Base-by-base conservation (phyloP, 2,888 invertebrate species). In the Nomada flava region DNA sequence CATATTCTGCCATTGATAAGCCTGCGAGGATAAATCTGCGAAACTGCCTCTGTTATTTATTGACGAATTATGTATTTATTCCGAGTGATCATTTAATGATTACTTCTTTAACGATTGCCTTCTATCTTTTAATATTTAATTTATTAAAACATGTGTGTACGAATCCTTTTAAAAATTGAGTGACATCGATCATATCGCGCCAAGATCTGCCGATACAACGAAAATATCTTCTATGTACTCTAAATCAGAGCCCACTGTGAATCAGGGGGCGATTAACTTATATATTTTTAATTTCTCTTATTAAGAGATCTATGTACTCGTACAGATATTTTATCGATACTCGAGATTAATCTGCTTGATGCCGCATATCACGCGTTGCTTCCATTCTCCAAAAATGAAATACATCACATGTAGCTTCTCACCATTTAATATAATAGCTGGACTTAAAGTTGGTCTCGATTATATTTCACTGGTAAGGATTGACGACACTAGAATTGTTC, bases 391-490 rank as follows among this genome's bases (percentile, higher is more conserved):
- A 63, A 36, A 42, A 57, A 42, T 57, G 44, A 59, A 50, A 36
- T n/a, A 13, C 26, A n/a, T 1, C 10, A 11, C 10, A 18, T 9
- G 50, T 29, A 53, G 9, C 69, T 23, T 36, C 5, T 23, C 5
- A 15, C 1, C 11, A 18, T 29, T n/a, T 60, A 52, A 65, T 18
- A 18, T n/a, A 50, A 15, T 9, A 47, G 7, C 11, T 57, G 2
- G 3, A n/a, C 63, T 69, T n/a, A 29, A 69, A 75, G 52, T 69
- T 29, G 57, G 2, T 13, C 26, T 42, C 15, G 29, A 60, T 62
- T 26, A n/a, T 63, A 36, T 63, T 64, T 64, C 57, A 60, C 36
- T 59, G 26, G 36, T 75, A 69, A 13, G 11, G 11, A 47, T 36
- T 29, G 18, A 50, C 50, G 57, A 68, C 42, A 42, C 75, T 26